phyloP scores from a whole-genome alignment of 2,113 vertebrate genomes.

The Athene cunicularia region DNA sequence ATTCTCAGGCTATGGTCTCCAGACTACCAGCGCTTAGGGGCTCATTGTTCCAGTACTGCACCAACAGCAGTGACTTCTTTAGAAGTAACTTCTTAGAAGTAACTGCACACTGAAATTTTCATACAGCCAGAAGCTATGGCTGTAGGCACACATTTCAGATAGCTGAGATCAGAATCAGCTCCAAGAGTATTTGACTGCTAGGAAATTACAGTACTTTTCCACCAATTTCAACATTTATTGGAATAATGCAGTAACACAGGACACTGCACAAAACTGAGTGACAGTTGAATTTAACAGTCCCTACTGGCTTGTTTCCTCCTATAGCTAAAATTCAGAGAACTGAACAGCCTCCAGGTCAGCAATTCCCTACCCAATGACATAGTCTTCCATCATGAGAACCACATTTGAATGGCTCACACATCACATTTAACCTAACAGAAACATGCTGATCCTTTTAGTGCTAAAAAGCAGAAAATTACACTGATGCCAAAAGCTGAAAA shows the following conservation, averaged over 20 bases:
- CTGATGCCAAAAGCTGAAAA: neutral
- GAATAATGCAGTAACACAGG: neutral
- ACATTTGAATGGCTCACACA: neutral
- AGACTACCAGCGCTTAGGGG: neutral
- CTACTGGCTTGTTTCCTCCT: neutral
- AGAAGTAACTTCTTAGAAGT: neutral
- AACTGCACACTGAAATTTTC: neutral
- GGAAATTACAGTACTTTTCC: neutral
- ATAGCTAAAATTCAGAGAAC: neutral
- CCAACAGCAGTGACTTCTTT: neutral
- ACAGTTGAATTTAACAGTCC: neutral
- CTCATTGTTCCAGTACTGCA: neutral
- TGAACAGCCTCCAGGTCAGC: neutral
- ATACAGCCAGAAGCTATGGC: neutral
- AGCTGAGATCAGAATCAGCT: neutral
- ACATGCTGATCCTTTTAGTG: rapidly evolving
- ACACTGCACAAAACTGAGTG: neutral
- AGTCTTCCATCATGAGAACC: neutral
- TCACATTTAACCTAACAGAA: neutral
- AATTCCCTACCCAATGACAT: neutral
- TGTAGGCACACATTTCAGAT: neutral
- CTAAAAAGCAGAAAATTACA: neutral
- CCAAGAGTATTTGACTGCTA: neutral
- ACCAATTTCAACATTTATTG: neutral
- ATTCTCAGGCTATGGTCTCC: neutral